Conservation (phyloP, 2,888 invertebrate species). For the Macrosoma leucophasiata region DNA sequence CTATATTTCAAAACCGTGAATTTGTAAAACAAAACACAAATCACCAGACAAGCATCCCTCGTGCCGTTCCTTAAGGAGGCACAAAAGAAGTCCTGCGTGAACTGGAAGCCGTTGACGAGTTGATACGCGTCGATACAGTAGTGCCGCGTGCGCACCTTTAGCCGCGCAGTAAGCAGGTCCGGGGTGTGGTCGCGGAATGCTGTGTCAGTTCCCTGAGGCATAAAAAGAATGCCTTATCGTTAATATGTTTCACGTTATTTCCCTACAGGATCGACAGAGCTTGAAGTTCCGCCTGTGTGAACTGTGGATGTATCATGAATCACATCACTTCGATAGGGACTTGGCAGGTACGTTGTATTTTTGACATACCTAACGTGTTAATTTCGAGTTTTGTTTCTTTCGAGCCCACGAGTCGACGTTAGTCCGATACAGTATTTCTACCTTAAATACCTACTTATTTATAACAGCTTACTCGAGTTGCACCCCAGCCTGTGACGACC, state of each 20-base stretch:
- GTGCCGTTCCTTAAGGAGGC: constrained; percentile 62
- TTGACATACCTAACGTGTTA: too few relatives aligned
- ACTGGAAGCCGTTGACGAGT: constrained; percentile 62
- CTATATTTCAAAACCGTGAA: not conserved
- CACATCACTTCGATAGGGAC: too few relatives aligned
- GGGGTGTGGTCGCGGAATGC: constrained; percentile 55
- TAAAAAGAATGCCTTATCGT: constrained; percentile 1
- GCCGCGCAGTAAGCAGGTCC: constrained; percentile 45
- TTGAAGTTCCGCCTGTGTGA: too few relatives aligned
- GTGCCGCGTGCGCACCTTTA: constrained; percentile 58
- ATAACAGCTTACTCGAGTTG: constrained; percentile 41
- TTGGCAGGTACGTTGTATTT: too few relatives aligned
- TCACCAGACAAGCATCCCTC: constrained; percentile 62
- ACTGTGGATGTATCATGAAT: too few relatives aligned
- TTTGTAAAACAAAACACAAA: constrained; percentile 1
- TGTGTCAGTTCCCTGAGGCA: constrained; percentile 51
- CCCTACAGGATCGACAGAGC: too few relatives aligned
- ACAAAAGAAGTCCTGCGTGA: constrained; percentile 63
- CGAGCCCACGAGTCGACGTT: too few relatives aligned
- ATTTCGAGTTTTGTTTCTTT: too few relatives aligned
- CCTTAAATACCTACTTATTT: too few relatives aligned
- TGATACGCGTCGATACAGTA: constrained; percentile 65
- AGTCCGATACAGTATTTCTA: too few relatives aligned
- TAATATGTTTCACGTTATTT: too few relatives aligned
- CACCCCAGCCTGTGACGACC: constrained; percentile 59